Conservation (phyloP, 1,140 invertebrate species). For the Drosophila nigrodunni region DNA sequence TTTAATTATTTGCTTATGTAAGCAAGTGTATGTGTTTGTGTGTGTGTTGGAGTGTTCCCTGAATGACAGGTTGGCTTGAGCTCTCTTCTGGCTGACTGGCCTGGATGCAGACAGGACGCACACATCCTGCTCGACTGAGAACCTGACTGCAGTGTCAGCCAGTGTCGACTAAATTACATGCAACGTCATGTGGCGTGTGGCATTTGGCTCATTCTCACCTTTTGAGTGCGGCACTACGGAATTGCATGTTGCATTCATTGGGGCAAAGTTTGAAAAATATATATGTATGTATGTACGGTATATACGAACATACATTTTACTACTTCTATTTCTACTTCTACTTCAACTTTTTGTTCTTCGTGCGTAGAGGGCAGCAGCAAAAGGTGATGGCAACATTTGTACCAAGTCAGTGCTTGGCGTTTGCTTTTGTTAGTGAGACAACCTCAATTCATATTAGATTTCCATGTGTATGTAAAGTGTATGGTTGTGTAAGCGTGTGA, state of each 20-base stretch:
- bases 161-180: slow-evolving; percentile 76
- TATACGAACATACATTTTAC: neutral
- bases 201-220: slow-evolving; percentile 79
- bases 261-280: slow-evolving; percentile 53
- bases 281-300: too few species aligned
- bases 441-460: slow-evolving; percentile 84
- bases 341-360: neutral
- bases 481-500: slow-evolving; percentile 31
- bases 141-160: slow-evolving; percentile 39
- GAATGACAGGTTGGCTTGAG: slow-evolving; percentile 66
- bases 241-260: slow-evolving; percentile 67
- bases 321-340: slow-evolving; percentile 3
- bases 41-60: slow-evolving; percentile 50
- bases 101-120: slow-evolving; percentile 76
- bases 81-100: slow-evolving; percentile 48
- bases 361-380: slow-evolving; percentile 60
- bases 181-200: slow-evolving; percentile 80
- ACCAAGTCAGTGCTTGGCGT: slow-evolving; percentile 62
- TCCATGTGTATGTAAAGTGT: slow-evolving; percentile 25
- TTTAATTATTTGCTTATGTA: slow-evolving; percentile 78
- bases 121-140: slow-evolving; percentile 55
- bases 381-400: slow-evolving; percentile 68
- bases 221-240: slow-evolving; percentile 16
- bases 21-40: slow-evolving; percentile 12
- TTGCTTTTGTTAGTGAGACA: slow-evolving; percentile 82